Base-by-base conservation (phyloP, 2,113 vertebrate species). In the Typhlomys cinereus region DNA sequence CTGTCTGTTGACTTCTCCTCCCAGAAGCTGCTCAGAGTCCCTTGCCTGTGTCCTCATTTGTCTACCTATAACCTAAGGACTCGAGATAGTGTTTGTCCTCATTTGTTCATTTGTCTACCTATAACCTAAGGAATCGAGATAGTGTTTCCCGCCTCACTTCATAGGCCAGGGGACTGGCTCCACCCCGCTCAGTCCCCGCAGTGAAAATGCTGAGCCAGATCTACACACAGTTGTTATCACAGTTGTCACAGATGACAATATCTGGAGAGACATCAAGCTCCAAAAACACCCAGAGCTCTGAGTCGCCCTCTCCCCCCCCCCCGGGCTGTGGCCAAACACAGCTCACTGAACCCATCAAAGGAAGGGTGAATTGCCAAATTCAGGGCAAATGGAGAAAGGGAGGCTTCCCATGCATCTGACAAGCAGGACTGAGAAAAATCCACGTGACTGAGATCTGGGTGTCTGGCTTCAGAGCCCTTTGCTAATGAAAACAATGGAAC, bases 221-320 rank as follows among this genome's bases (percentile, higher is more conserved):
- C 31, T n/a, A 69, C 54, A 46, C 8, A 31, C 29, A 25, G 8
- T 17, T 0, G 8, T 17, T 0, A 0, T 44, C 88, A 76, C 0
- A 3, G 78, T 29, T 23, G 27, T 50, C 57, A 41, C 4, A 64
- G 36, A 48, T 83, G 39, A 74, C 39, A 69, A 57, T 25, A 36
- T 61, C 8, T 2, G 48, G 67, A 78, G 50, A 81, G 57, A 44
- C 54, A 70, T 89, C 76, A 41, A n/a, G 36, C 62, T 94, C 52
- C 18, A 46, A 46, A 74, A 78, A 85, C 61, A 66, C 69, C 61
- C 27, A 23, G 59, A 85, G 21, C 73, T 66, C 84, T 34, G 64
- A 89, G 62, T 48, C 41, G n/a, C n/a, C n/a, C n/a, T n/a, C n/a
- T n/a, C n/a, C n/a, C n/a, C n/a, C n/a, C 59, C 85, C 21, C 44